Conservation (phyloP, 2,797 vertebrate species). For the Nannoperca australis region DNA sequence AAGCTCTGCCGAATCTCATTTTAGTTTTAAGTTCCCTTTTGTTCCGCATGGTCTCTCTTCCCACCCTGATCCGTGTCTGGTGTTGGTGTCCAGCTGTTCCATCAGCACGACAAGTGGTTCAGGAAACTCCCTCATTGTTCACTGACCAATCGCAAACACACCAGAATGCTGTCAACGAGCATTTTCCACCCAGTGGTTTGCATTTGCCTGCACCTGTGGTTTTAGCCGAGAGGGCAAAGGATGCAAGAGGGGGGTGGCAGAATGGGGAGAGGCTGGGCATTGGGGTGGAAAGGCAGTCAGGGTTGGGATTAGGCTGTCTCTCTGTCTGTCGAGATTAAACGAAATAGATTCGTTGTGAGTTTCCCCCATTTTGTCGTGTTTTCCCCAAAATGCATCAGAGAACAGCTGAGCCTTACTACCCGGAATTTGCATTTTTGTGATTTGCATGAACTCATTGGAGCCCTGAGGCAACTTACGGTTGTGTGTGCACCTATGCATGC, state of each 20-base stretch:
- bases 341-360: conserved; percentile 65
- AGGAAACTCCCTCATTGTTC: conserved; percentile 84
- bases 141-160: conserved; percentile 82
- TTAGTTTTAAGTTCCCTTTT: conserved; percentile 66
- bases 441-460: conserved; percentile 80
- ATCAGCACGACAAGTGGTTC: conserved; percentile 83
- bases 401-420: conserved; percentile 63
- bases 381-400: conserved; percentile 72
- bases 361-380: conserved; percentile 61
- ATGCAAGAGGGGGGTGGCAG: conserved; percentile 48
- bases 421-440: conserved; percentile 74
- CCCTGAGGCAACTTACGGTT: conserved; percentile 73
- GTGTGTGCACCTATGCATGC: conserved; percentile 65
- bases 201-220: conserved; percentile 81
- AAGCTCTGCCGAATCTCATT: conserved; percentile 74
- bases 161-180: conserved; percentile 80
- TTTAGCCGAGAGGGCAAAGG: conserved; percentile 71
- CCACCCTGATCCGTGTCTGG: conserved; percentile 72
- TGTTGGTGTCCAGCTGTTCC: conserved; percentile 82
- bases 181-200: conserved; percentile 83
- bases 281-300: conserved; percentile 74
- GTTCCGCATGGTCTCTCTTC: conserved; percentile 69
- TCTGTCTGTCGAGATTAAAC: conserved; percentile 77
- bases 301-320: conserved; percentile 73
- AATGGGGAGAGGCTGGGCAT: conserved; percentile 56